A percentile compares a stretch with the other conserved stretches of the same genome.
These are phyloP conservation scores for Liasis olivaceus DNA, from an alignment of 2,797 vertebrate genomes.

Conservation along the genomic window DNA sequence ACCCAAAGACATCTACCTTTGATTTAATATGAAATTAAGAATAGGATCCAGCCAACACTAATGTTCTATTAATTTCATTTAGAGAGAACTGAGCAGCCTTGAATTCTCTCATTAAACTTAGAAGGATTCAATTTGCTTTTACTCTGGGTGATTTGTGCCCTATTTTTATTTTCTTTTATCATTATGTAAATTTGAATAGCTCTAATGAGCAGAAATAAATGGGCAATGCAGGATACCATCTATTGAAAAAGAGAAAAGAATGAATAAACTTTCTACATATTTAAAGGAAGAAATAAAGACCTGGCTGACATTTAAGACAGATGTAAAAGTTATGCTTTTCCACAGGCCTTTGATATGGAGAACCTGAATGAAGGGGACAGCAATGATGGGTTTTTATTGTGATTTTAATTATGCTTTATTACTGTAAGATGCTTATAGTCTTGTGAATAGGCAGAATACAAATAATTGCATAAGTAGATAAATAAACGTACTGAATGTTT, in stretches of 20 bases:
- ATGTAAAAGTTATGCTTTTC: neutral
- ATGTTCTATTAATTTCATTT: conserved; percentile 22
- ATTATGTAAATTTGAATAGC: conserved; percentile 35
- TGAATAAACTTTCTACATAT: neutral
- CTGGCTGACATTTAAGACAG: neutral
- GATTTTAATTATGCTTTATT: neutral
- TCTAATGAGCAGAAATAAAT: conserved; percentile 14
- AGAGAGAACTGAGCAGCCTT: neutral
- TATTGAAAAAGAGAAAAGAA: neutral
- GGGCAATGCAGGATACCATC: neutral
- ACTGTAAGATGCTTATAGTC: neutral
- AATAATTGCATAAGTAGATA: neutral
- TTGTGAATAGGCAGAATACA: neutral
- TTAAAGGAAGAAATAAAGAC: neutral
- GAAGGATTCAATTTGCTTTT: neutral
- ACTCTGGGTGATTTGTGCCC: neutral
- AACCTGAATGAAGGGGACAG: neutral
- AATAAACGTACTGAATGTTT: conserved; percentile 4
- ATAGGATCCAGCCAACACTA: conserved; percentile 3
- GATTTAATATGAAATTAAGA: conserved; percentile 10
- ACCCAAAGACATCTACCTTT: neutral
- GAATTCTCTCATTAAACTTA: conserved; percentile 8
- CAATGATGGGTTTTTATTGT: neutral
- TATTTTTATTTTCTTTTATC: conserved; percentile 15
- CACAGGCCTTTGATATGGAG: neutral